Evolutionary conservation across 2,888 invertebrate genomes (phyloP).

Genomic region (Parthenolecanium corni): DNA sequence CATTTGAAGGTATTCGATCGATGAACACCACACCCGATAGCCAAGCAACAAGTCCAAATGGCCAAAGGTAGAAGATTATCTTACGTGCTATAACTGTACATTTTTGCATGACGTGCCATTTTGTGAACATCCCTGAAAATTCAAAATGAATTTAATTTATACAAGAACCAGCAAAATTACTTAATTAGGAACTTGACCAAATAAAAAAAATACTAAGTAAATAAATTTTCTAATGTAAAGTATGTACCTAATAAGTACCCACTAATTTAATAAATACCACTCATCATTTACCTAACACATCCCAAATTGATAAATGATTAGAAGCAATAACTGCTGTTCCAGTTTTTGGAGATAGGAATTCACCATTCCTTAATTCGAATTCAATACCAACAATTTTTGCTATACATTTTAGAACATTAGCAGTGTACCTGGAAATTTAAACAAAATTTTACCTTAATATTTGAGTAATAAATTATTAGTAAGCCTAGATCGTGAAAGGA

Average conservation of each 20-base stretch:
- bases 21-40: constrained; percentile 46
- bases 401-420: constrained; percentile 55
- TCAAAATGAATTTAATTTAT: not conserved
- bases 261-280: too few species aligned
- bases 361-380: constrained; percentile 65
- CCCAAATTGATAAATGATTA: constrained; percentile 86
- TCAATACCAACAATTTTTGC: constrained; percentile 63
- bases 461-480: too few species aligned
- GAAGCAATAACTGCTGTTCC: constrained; percentile 68
- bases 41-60: constrained; percentile 45
- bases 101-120: constrained; percentile 41
- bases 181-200: too few species aligned
- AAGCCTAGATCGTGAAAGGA: too few species aligned
- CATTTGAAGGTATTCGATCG: constrained; percentile 40
- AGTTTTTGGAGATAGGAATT: constrained; percentile 63
- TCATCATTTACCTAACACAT: constrained; percentile 83
- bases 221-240: too few species aligned
- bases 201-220: too few species aligned
- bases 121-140: constrained; percentile 48
- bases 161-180: not conserved
- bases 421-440: constrained; percentile 63
- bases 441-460: too few species aligned
- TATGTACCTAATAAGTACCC: too few species aligned
- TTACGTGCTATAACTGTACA: constrained; percentile 46
- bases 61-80: constrained; percentile 43